phyloP scores from a whole-genome alignment of 2,113 vertebrate genomes.

The Diadophis punctatus region DNA sequence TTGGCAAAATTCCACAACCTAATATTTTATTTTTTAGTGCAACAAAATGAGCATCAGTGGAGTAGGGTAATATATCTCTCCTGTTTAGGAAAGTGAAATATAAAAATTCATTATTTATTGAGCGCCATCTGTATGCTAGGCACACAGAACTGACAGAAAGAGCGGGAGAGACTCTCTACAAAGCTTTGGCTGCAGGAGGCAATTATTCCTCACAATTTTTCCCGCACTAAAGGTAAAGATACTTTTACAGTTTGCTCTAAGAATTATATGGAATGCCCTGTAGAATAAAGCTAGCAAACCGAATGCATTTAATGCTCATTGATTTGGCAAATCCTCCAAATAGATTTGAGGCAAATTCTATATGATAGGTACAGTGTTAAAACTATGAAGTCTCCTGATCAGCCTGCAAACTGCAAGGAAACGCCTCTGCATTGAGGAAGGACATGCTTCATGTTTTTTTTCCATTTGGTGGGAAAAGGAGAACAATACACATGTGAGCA shows the following conservation, averaged over 20 bases:
- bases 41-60: neutral
- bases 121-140: constrained; percentile 26
- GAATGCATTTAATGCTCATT: neutral
- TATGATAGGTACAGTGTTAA: neutral
- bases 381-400: neutral
- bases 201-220: constrained; percentile 1
- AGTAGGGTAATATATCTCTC: constrained; percentile 22
- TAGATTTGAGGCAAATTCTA: neutral
- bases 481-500: neutral
- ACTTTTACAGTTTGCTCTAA: constrained; percentile 3
- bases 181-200: constrained; percentile 10
- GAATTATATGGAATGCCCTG: neutral
- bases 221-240: neutral
- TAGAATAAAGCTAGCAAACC: neutral
- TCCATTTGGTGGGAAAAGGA: neutral
- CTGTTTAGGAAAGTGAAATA: constrained; percentile 8
- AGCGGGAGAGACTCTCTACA: constrained; percentile 24
- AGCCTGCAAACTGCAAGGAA: neutral
- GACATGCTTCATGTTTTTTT: neutral
- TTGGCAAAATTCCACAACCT: neutral
- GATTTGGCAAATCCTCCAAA: neutral
- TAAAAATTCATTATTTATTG: constrained; percentile 17
- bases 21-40: constrained; percentile 25
- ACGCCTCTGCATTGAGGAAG: neutral
- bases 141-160: neutral